Base-by-base conservation (phyloP, 2,113 vertebrate species). In the Osmerus mordax region DNA sequence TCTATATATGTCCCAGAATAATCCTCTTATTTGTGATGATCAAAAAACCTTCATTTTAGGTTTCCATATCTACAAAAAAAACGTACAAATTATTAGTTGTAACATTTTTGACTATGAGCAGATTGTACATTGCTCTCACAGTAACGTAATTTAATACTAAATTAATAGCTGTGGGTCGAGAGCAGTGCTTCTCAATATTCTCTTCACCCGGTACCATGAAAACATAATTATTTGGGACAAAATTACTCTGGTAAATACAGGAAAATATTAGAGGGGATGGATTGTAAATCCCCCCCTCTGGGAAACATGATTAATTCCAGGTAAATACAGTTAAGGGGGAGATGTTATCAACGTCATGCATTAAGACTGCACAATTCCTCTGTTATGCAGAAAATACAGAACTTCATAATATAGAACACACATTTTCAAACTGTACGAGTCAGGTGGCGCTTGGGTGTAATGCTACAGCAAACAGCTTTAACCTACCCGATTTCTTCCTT, bases 1-100 rank as follows among this genome's bases (percentile, higher is more conserved):
- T 67, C 74, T 74, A 90, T 82, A 74, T 76, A 83, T 92, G 82
- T 82, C 86, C 82, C 87, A 86, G 91, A 88, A 86, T 90, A 89
- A 93, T 93, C 86, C 87, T 29, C 23, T 66, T 51, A 65, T 77
- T 53, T 29, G 56, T 65, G 69, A 76, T 70, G 41, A 68, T 74
- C 73, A 63, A 76, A 86, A 54, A 61, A 68, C 78, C 69, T 76
- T 78, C 47, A 79, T 76, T 75, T 72, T 25, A 67, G 61, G 52
- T 68, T 23, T 63, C 28, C 61, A 16, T 32, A 36, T 47, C 60
- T 73, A 74, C 4, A 51, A 52, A 2, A 21, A 52, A 52, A 25
- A 58, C 23, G 59, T 74, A 83, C 76, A 81, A 81, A 64, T 75
- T 65, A 69, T 73, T 62, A 65, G 54, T 25, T 55, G 54, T 54